A percentile compares a stretch with the other conserved stretches of the same genome.
Evolutionary conservation across 2,888 invertebrate species (phyloP).

Genomic region (Lepidonotus clava): DNA sequence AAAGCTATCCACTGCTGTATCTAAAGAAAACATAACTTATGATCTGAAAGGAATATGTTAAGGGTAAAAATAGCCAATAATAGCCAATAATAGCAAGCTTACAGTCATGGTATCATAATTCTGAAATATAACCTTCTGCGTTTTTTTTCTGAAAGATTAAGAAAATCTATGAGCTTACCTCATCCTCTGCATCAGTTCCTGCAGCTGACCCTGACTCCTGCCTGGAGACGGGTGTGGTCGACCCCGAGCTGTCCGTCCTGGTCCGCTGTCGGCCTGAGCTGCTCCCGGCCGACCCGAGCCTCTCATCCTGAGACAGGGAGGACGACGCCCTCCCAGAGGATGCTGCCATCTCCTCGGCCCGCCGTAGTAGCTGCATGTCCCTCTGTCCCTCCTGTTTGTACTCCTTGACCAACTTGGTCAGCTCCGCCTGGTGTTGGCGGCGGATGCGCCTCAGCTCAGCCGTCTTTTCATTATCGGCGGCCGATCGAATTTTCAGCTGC

Average conservation of each 20-base stretch:
- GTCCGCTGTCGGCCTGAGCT: neutral
- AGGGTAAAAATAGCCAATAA: too few species aligned
- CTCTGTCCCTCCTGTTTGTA: slow-evolving; percentile 70
- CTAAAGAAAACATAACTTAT: too few species aligned
- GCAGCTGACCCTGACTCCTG: neutral
- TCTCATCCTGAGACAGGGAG: neutral
- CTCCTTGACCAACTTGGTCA: slow-evolving; percentile 71
- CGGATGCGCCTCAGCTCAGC: slow-evolving; percentile 69
- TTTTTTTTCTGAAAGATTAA: too few species aligned
- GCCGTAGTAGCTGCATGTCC: slow-evolving; percentile 33
- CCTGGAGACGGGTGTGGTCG: neutral
- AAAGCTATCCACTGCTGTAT: too few species aligned
- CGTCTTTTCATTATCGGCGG: slow-evolving; percentile 68
- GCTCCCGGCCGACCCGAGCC: slow-evolving; percentile 18
- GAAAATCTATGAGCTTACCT: too few species aligned
- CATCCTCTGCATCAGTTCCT: slow-evolving; percentile 10
- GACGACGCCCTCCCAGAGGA: neutral
- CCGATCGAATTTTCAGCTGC: slow-evolving; percentile 64
- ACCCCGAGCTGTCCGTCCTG: neutral
- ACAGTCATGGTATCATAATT: too few species aligned
- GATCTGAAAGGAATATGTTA: too few species aligned
- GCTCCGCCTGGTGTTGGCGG: slow-evolving; percentile 70
- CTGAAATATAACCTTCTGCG: too few species aligned
- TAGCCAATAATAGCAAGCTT: too few species aligned
- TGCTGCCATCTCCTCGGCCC: neutral